Conservation (phyloP, 1,140 invertebrate species). For the Dufourea novaeangliae region DNA sequence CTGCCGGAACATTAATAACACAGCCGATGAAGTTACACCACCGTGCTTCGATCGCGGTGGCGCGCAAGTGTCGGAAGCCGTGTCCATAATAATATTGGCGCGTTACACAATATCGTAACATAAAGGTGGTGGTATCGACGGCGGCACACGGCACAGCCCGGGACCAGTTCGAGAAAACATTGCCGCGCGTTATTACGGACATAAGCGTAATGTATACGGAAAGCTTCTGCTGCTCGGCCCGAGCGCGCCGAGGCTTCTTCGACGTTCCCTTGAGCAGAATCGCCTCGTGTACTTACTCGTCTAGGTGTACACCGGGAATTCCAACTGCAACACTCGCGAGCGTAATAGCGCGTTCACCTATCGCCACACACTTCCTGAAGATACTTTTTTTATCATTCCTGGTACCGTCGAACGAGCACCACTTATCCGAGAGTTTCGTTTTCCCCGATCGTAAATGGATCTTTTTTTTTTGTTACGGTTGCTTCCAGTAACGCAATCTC, state of each 20-base stretch:
- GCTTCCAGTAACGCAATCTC: background rate
- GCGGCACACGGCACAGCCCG: slow-evolving; percentile 9
- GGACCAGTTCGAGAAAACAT: slow-evolving; percentile 33
- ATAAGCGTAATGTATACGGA: slow-evolving; percentile 12
- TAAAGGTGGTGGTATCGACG: slow-evolving; percentile 12
- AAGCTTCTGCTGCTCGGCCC: slow-evolving; percentile 24
- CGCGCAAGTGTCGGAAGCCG: slow-evolving; percentile 41
- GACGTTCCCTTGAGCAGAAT: slow-evolving; percentile 45
- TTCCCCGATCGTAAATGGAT: background rate
- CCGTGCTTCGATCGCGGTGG: background rate
- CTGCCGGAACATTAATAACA: background rate
- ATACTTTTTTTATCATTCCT: slow-evolving; percentile 12
- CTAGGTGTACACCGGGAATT: background rate
- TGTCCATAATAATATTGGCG: slow-evolving; percentile 30
- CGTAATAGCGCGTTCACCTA: slow-evolving; percentile 20
- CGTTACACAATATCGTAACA: slow-evolving; percentile 37
- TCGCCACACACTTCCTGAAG: slow-evolving; percentile 31
- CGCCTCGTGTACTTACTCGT: background rate
- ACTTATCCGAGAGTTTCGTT: background rate
- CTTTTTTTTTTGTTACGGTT: background rate
- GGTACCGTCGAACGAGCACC: background rate
- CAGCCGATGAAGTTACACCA: slow-evolving; percentile 1
- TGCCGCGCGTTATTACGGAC: slow-evolving; percentile 35
- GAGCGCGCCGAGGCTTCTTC: background rate
- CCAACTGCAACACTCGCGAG: slow-evolving; percentile 17